Evolutionary conservation across 2,113 vertebrate species (phyloP).

Genomic region (Vulpes vulpes): DNA sequence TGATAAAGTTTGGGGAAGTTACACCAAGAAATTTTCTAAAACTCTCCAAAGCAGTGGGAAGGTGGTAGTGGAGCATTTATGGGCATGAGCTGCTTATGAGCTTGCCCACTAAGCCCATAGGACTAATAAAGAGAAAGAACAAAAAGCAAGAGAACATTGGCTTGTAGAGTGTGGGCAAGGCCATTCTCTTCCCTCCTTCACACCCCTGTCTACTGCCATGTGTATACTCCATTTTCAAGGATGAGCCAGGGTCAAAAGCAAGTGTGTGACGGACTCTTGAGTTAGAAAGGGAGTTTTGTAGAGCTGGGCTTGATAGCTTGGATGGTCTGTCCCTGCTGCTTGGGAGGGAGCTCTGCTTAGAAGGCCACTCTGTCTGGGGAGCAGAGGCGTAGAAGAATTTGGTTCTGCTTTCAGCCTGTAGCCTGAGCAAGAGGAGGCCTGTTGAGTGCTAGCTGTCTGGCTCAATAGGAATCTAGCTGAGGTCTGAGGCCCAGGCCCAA

Average conservation of each 20-base stretch:
- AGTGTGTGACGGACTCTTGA: neutral
- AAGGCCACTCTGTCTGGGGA: neutral
- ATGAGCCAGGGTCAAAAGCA: neutral
- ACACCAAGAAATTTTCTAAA: neutral
- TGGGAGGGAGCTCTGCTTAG: neutral
- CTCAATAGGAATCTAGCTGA: neutral
- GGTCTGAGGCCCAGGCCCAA: too few relatives aligned
- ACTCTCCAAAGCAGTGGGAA: neutral
- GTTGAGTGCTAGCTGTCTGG: neutral
- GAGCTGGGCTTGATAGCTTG: neutral
- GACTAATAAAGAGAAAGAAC: slow-evolving; percentile 32
- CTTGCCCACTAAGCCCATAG: neutral
- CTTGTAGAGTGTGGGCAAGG: neutral
- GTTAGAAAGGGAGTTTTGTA: neutral
- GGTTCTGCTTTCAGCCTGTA: neutral
- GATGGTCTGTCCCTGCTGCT: neutral
- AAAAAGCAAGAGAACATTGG: neutral
- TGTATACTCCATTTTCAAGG: neutral
- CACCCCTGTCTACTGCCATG: fast-evolving
- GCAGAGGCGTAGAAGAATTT: neutral
- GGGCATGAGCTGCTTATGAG: neutral
- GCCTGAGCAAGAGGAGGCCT: too few relatives aligned
- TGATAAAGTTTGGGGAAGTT: neutral
- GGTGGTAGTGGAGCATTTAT: neutral
- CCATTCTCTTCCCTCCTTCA: neutral